These are phyloP conservation scores for Stegostoma tigrinum DNA, from an alignment of 2,113 vertebrate species.

Conservation along the genomic window DNA sequence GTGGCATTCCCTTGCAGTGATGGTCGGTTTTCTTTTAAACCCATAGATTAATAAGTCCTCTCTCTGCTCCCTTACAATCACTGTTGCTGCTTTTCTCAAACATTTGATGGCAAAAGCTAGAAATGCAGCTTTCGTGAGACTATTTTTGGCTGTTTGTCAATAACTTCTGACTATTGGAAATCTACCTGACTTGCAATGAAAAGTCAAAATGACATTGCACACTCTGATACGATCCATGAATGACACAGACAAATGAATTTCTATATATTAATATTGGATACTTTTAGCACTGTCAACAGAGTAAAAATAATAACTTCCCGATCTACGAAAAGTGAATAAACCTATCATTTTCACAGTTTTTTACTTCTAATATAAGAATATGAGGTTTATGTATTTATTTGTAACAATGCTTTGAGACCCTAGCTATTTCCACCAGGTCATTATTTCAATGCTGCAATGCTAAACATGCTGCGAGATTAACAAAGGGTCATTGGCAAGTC, in stretches of 20 bases:
- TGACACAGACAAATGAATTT: not conserved
- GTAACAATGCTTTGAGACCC: not conserved
- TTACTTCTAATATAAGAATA: not conserved
- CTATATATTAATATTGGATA: not conserved
- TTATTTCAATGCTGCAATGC: not conserved
- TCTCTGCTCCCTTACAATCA: not conserved
- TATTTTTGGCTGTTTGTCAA: not conserved
- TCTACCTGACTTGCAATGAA: not conserved
- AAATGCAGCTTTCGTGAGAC: not conserved
- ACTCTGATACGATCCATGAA: not conserved
- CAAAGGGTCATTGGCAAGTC: conserved; percentile 16
- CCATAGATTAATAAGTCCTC: not conserved
- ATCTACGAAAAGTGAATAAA: not conserved
- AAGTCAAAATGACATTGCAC: not conserved
- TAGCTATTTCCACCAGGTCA: not conserved
- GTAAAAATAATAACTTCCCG: not conserved
- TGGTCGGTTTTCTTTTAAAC: not conserved
- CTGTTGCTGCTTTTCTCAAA: not conserved
- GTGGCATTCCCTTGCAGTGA: too few relatives aligned
- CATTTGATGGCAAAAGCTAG: not conserved
- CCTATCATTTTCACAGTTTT: too few relatives aligned
- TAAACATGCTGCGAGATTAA: not conserved
- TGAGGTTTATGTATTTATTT: not conserved
- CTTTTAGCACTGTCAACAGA: not conserved
- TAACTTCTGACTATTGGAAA: not conserved